Conservation (phyloP, 2,888 invertebrate species). For the Calephelis perditalis region DNA sequence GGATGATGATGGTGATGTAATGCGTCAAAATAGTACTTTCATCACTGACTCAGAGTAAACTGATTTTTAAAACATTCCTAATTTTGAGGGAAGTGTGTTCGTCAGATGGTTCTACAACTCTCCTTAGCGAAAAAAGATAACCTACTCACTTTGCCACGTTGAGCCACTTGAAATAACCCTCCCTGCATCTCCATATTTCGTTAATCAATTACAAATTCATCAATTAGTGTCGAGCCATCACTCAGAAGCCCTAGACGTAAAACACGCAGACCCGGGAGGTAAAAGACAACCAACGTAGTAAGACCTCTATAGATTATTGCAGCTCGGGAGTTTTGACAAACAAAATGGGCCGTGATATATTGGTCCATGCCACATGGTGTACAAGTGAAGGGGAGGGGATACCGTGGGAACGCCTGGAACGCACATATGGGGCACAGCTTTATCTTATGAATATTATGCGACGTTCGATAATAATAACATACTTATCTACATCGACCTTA, state of each 20-base stretch:
- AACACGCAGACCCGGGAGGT: conserved; percentile 65
- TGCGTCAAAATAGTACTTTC: too few relatives aligned
- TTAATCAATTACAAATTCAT: conserved; percentile 67
- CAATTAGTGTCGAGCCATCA: conserved; percentile 58
- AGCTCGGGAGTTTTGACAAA: conserved; percentile 40
- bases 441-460: conserved; percentile 62
- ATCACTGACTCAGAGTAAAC: too few relatives aligned
- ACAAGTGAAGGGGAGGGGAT: conserved; percentile 40
- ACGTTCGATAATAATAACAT: conserved; percentile 63
- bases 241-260: conserved; percentile 68
- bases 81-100: too few relatives aligned
- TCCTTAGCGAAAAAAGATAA: too few relatives aligned
- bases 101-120: too few relatives aligned
- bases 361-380: conserved; percentile 63
- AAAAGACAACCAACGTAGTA: conserved; percentile 44
- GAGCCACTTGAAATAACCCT: too few relatives aligned
- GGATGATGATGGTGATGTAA: too few relatives aligned
- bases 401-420: conserved; percentile 61
- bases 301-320: conserved; percentile 32
- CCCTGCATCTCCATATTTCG: conserved; percentile 41
- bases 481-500: conserved; percentile 52
- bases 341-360: conserved; percentile 28
- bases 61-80: too few relatives aligned
- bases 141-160: too few relatives aligned
- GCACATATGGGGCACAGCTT: conserved; percentile 74